Percentiles rank a stretch among this genome's conserved stretches.
phyloP scores from a whole-genome alignment of 1,140 invertebrate species.

The Potamilus streckersoni region DNA sequence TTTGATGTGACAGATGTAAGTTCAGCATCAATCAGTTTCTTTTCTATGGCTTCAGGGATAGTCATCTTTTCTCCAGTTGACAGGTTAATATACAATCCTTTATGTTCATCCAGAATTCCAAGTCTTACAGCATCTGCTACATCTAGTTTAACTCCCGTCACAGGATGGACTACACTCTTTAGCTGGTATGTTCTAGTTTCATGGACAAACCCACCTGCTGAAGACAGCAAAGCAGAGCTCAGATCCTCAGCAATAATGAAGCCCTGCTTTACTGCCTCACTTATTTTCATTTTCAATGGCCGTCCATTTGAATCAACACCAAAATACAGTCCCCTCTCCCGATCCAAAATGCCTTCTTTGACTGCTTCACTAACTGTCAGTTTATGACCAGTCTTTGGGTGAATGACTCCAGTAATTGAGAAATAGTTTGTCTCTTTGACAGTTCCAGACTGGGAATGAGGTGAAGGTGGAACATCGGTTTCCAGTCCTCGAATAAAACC shows the following conservation, averaged over 20 bases:
- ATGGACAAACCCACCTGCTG: constrained; percentile 40
- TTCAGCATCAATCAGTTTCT: constrained; percentile 77
- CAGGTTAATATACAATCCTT: constrained; percentile 83
- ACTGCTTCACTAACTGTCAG: constrained; percentile 87
- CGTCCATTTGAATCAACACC: constrained; percentile 49
- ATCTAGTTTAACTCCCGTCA: constrained; percentile 71
- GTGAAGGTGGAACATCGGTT: constrained; percentile 37
- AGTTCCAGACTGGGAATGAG: constrained; percentile 40
- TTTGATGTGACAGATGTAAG: constrained; percentile 69
- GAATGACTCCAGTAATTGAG: constrained; percentile 76
- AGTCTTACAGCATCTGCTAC: constrained; percentile 83
- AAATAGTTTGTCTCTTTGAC: constrained; percentile 64
- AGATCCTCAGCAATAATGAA: constrained; percentile 60
- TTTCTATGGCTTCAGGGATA: constrained; percentile 83
- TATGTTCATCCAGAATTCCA: constrained; percentile 85
- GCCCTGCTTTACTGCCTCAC: constrained; percentile 80
- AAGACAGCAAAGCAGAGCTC: constrained; percentile 20
- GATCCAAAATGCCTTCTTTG: constrained; percentile 85
- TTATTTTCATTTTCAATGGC: constrained; percentile 75
- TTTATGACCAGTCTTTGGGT: constrained; percentile 84
- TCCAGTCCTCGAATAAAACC: constrained; percentile 55
- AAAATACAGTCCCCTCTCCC: constrained; percentile 74
- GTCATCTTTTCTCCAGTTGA: constrained; percentile 80
- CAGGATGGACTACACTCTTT: constrained; percentile 78
- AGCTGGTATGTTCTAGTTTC: constrained; percentile 65